A percentile compares a stretch with the other conserved stretches of the same genome.
These are phyloP conservation scores for Psittacula cyanocephala DNA, from an alignment of 2,113 vertebrate species.

Conservation along the genomic window DNA sequence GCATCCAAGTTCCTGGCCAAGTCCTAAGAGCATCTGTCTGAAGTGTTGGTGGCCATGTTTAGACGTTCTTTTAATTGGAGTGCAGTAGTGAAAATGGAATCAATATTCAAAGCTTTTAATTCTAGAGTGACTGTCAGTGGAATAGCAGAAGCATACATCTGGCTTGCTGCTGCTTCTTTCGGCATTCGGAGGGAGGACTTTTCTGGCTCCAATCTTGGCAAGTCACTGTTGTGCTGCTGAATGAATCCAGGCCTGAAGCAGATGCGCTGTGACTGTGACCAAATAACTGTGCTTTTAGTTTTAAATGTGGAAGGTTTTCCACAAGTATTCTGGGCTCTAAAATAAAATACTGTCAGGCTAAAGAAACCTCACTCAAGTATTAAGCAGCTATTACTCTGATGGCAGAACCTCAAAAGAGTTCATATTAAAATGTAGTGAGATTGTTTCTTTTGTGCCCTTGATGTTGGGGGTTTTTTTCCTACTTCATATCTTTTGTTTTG, in stretches of 20 bases:
- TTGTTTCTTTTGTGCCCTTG: background rate
- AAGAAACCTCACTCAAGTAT: background rate
- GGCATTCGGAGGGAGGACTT: background rate
- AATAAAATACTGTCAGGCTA: background rate
- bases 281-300: background rate
- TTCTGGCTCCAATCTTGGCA: rapidly evolving
- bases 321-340: background rate
- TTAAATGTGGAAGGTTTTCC: background rate
- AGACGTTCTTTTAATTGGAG: background rate
- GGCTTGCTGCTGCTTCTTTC: background rate
- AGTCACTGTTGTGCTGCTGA: rapidly evolving
- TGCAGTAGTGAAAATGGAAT: background rate
- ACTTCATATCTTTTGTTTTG: background rate
- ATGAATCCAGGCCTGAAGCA: background rate
- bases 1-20: background rate
- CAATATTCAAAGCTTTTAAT: background rate
- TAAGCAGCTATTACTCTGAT: background rate
- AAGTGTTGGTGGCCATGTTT: background rate
- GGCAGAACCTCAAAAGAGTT: background rate
- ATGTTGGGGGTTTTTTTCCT: background rate
- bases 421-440: background rate
- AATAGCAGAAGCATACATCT: rapidly evolving
- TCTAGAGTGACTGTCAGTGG: background rate
- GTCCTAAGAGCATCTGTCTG: background rate
- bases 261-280: background rate